Conservation (phyloP, 2,888 invertebrate genomes). For the Brachylomia viminalis region DNA sequence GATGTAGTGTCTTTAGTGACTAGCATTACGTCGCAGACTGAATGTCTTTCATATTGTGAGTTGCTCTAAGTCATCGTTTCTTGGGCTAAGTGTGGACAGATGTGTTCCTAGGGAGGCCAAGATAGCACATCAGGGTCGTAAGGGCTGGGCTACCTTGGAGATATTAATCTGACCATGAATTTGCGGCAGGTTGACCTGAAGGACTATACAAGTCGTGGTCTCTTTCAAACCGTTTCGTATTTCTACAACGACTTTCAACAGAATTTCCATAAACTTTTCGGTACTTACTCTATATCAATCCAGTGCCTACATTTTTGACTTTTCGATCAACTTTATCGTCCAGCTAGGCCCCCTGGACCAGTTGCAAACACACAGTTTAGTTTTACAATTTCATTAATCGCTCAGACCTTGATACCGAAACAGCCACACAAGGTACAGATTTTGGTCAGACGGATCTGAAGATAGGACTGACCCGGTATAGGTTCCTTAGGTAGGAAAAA, state of each 20-base stretch:
- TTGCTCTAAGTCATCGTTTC: slow-evolving; percentile 14
- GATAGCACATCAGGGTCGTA: background rate
- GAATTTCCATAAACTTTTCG: background rate
- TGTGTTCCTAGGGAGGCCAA: background rate
- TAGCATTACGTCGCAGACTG: slow-evolving; percentile 29
- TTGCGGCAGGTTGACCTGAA: background rate
- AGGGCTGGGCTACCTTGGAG: too few species aligned
- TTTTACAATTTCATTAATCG: background rate
- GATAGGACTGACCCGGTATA: too few species aligned
- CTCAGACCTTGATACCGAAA: background rate
- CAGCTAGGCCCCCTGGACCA: background rate
- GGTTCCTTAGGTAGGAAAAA: background rate
- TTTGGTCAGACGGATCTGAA: background rate
- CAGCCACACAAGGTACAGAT: background rate
- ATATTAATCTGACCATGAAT: background rate
- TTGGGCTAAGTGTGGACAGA: background rate
- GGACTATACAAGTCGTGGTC: background rate
- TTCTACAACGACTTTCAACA: background rate
- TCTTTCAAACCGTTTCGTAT: background rate
- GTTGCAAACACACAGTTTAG: background rate
- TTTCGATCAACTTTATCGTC: background rate
- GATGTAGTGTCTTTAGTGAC: slow-evolving; percentile 39
- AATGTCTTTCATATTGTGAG: slow-evolving; percentile 10
- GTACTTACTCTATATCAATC: background rate
- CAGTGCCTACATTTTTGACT: background rate